phyloP scores from a whole-genome alignment of 2,888 invertebrate species.

The Drosophila borealis region DNA sequence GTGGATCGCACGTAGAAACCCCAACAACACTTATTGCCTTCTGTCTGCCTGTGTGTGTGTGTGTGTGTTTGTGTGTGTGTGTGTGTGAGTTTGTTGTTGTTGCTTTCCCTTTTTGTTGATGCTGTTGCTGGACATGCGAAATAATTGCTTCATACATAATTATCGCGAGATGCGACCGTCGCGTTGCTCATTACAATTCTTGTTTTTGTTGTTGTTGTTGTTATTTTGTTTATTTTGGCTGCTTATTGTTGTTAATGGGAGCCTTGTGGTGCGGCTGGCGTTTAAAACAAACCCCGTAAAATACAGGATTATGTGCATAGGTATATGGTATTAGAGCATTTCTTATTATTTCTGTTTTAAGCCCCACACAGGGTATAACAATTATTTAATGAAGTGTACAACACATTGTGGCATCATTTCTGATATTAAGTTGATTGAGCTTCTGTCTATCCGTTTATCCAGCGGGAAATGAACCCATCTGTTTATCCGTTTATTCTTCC shows the following conservation, averaged over 20 bases:
- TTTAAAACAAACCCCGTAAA: slow-evolving; percentile 7
- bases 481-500: too few species aligned
- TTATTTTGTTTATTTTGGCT: slow-evolving; percentile 16
- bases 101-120: slow-evolving; percentile 44
- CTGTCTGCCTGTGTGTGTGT: slow-evolving; percentile 13
- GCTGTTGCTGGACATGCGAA: slow-evolving; percentile 70
- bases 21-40: slow-evolving; percentile 29
- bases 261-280: slow-evolving; percentile 1
- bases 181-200: slow-evolving; percentile 28
- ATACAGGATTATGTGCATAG: slow-evolving; percentile 5
- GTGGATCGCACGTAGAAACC: slow-evolving; percentile 61
- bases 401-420: too few species aligned
- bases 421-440: too few species aligned
- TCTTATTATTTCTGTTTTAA: not conserved
- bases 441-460: too few species aligned
- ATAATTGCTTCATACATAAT: slow-evolving; percentile 80
- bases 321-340: slow-evolving; percentile 1
- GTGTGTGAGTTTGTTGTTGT: slow-evolving; percentile 24
- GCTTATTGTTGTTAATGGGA: slow-evolving; percentile 28
- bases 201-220: slow-evolving; percentile 14
- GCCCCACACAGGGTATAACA: not conserved
- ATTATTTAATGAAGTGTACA: not conserved
- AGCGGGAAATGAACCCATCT: too few species aligned
- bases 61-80: slow-evolving; percentile 21
- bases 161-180: slow-evolving; percentile 49